phyloP scores from a whole-genome alignment of 2,113 vertebrate genomes.

The Chaetodon auriga region DNA sequence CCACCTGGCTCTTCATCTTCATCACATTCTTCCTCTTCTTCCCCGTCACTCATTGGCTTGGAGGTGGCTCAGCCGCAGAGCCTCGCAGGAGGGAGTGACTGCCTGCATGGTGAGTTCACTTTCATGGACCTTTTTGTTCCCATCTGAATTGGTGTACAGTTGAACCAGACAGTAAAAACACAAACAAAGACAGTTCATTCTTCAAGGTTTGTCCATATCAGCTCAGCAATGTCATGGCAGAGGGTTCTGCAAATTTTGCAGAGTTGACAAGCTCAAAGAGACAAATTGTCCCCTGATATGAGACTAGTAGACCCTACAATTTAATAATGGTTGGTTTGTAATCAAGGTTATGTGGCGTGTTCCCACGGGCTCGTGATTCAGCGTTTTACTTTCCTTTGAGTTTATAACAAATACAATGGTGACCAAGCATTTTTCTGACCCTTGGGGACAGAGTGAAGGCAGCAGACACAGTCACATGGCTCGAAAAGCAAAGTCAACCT shows the following conservation, averaged over 20 bases:
- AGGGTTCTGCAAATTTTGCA: constrained; percentile 37
- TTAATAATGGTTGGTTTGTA: constrained; percentile 40
- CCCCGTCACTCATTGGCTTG: constrained; percentile 82
- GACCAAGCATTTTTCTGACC: constrained; percentile 58
- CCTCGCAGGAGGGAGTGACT: constrained; percentile 77
- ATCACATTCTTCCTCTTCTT: constrained; percentile 79
- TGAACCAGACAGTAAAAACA: constrained; percentile 17
- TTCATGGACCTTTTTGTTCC: constrained; percentile 5
- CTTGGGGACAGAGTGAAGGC: constrained; percentile 46
- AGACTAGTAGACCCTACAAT: constrained; percentile 35
- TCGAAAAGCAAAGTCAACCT: constrained; percentile 39
- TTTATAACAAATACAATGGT: constrained; percentile 39
- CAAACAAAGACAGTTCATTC: constrained; percentile 13
- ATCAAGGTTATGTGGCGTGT: constrained; percentile 59
- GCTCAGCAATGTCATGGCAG: constrained; percentile 24
- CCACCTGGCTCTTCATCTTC: constrained; percentile 81
- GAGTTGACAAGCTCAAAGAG: constrained; percentile 39
- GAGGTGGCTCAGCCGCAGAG: constrained; percentile 82
- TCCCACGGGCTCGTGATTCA: constrained; percentile 52
- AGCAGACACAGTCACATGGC: constrained; percentile 56
- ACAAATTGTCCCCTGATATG: constrained; percentile 61
- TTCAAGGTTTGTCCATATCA: constrained; percentile 48
- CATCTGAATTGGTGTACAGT: neutral
- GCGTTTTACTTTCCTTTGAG: constrained; percentile 44
- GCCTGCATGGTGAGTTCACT: constrained; percentile 82